Evolutionary conservation across 2,888 invertebrate genomes (phyloP).

Genomic region (Nomada goodeniana): DNA sequence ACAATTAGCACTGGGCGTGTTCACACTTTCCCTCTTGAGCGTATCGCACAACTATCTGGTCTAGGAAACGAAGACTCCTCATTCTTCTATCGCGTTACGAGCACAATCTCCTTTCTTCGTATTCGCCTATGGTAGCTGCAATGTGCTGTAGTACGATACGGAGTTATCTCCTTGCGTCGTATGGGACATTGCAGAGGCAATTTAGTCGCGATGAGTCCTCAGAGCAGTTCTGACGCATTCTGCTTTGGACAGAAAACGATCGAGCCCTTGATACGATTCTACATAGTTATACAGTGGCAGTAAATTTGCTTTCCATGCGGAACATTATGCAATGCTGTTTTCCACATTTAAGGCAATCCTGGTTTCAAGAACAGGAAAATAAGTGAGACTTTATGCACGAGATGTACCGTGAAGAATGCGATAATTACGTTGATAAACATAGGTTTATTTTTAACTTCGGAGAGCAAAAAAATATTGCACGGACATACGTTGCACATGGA

Average conservation of each 20-base stretch:
- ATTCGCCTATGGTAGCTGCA: not conserved
- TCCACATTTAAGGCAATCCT: too few relatives aligned
- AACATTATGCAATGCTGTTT: not conserved
- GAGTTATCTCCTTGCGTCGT: slow-evolving; percentile 54
- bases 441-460: too few relatives aligned
- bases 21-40: too few relatives aligned
- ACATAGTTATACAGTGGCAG: too few relatives aligned
- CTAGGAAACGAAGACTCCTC: slow-evolving; percentile 16
- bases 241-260: slow-evolving; percentile 6
- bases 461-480: too few relatives aligned
- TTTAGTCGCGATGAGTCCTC: slow-evolving; percentile 53
- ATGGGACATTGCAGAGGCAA: slow-evolving; percentile 61
- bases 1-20: too few relatives aligned
- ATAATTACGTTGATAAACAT: too few relatives aligned
- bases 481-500: too few relatives aligned
- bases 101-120: slow-evolving; percentile 28
- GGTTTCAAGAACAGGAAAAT: too few relatives aligned
- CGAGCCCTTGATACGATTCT: not conserved
- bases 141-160: slow-evolving; percentile 46
- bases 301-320: not conserved
- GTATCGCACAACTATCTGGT: slow-evolving; percentile 4
- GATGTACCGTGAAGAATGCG: too few relatives aligned
- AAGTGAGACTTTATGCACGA: too few relatives aligned
- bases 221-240: slow-evolving; percentile 28
- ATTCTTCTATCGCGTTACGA: slow-evolving; percentile 39